phyloP scores from a whole-genome alignment of 2,113 vertebrate species.

The Thunnus maccoyii region DNA sequence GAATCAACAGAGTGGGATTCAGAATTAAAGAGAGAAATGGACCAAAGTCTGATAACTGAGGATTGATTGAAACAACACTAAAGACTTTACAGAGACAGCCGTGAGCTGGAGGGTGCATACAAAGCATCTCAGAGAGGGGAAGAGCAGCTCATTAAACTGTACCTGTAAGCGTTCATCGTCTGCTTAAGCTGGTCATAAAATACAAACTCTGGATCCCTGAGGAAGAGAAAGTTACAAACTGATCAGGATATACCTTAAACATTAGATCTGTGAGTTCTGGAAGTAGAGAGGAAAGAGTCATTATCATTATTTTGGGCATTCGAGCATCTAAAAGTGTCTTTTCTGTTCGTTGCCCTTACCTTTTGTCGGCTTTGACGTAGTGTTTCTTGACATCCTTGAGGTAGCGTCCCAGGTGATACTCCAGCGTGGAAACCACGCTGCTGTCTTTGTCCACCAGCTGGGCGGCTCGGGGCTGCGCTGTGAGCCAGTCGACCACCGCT shows the following conservation, averaged over 20 bases:
- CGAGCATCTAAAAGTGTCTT: too few relatives aligned
- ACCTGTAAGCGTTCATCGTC: constrained; percentile 99
- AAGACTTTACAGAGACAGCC: not conserved
- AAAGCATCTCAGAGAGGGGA: not conserved
- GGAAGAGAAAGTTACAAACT: constrained; percentile 22
- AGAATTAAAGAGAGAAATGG: not conserved
- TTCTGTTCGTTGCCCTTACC: constrained; percentile 78
- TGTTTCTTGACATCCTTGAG: constrained; percentile 97
- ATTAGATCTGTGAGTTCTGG: not conserved
- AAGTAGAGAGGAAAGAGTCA: not conserved
- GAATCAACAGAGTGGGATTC: not conserved
- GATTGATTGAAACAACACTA: constrained; percentile 3
- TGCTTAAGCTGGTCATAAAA: constrained; percentile 99
- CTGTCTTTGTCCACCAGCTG: constrained; percentile 97
- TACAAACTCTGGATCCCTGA: constrained; percentile 98
- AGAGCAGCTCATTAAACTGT: constrained; percentile 20
- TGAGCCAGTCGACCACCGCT: constrained; percentile 96
- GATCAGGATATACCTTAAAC: too few relatives aligned
- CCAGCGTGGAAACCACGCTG: constrained; percentile 93
- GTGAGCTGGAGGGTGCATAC: not conserved
- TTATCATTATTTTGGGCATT: too few relatives aligned
- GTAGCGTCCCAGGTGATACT: constrained; percentile 93
- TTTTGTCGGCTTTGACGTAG: constrained; percentile 95
- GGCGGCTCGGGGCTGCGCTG: constrained; percentile 93
- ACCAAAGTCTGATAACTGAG: not conserved